A percentile compares a stretch with the other conserved stretches of the same genome.
Evolutionary conservation across 2,888 invertebrate species (phyloP).

Genomic region (Bedellia somnulentella): DNA sequence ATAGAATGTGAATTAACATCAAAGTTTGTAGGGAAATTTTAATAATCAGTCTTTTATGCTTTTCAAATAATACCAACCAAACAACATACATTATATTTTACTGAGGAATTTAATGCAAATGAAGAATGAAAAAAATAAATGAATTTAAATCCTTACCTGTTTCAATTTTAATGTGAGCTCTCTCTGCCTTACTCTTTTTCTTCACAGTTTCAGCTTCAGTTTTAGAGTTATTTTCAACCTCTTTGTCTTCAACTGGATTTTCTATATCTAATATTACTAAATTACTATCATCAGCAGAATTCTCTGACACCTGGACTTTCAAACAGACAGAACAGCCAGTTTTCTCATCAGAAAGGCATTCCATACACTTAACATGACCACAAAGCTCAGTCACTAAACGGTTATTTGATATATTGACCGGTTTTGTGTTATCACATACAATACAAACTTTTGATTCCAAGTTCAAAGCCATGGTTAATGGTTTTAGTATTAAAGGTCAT

Average conservation of each 20-base stretch:
- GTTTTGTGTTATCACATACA: conserved; percentile 60
- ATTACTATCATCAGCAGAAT: no score
- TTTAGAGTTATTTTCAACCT: conserved; percentile 8
- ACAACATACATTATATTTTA: no score
- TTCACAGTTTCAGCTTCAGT: conserved; percentile 8
- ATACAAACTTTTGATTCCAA: conserved; percentile 58
- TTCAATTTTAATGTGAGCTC: conserved; percentile 36
- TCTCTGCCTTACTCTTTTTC: conserved; percentile 35
- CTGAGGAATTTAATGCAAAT: no score
- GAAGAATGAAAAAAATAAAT: no score
- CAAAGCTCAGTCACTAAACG: conserved; percentile 73
- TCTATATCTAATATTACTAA: background rate
- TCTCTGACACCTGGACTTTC: conserved; percentile 14
- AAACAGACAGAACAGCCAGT: conserved; percentile 64
- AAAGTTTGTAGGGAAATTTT: no score
- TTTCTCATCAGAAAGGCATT: conserved; percentile 69
- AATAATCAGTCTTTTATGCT: no score
- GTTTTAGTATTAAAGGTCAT: background rate
- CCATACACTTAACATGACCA: conserved; percentile 75
- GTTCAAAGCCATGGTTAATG: conserved; percentile 10
- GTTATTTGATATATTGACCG: conserved; percentile 56
- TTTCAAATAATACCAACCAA: no score
- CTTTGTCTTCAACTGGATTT: background rate
- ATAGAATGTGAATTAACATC: no score
- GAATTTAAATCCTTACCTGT: conserved; percentile 20